phyloP scores from a whole-genome alignment of 2,797 vertebrate species.

The Gobio occitaniae region DNA sequence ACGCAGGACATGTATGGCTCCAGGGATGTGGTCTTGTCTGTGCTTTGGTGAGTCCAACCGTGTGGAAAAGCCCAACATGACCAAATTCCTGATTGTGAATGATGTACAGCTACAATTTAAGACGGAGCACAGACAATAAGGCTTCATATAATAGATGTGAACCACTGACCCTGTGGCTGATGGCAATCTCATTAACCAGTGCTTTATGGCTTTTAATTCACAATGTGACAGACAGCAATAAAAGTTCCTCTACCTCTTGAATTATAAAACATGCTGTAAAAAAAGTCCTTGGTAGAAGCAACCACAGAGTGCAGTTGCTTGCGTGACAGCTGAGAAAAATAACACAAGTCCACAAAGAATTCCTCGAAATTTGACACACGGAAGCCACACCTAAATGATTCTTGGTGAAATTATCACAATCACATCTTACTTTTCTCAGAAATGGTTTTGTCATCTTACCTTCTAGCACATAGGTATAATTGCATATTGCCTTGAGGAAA shows the following conservation, averaged over 20 bases:
- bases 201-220: conserved; percentile 54
- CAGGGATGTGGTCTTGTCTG: background rate
- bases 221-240: conserved; percentile 39
- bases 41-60: background rate
- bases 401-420: conserved; percentile 29
- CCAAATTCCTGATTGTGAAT: background rate
- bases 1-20: background rate
- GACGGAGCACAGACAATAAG: conserved; percentile 7
- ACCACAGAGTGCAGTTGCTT: background rate
- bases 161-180: conserved; percentile 30
- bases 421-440: conserved; percentile 40
- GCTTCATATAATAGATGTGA: conserved; percentile 13
- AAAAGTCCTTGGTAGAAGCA: conserved; percentile 14
- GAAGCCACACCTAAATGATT: background rate
- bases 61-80: background rate
- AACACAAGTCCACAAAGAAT: background rate
- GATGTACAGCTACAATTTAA: conserved; percentile 15
- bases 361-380: background rate
- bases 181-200: conserved; percentile 46
- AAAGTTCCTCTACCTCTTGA: conserved; percentile 24
- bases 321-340: background rate
- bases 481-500: conserved; percentile 76
- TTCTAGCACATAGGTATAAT: conserved; percentile 69
- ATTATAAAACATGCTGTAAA: conserved; percentile 45
- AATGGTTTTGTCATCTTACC: conserved; percentile 64